Conservation (phyloP, 2,797 vertebrate species). For the Arctocebus calabarensis region DNA sequence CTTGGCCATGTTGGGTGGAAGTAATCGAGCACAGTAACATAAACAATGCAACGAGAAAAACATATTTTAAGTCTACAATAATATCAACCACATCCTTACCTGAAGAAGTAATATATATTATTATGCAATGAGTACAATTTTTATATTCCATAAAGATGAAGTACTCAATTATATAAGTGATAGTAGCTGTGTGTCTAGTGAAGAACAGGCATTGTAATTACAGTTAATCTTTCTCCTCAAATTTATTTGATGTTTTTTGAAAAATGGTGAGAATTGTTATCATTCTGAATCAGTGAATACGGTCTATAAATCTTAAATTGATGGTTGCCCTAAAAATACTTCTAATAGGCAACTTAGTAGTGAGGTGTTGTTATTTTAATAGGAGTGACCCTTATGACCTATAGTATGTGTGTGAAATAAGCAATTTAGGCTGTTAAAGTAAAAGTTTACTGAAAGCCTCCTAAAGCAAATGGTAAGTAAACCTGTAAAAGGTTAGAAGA, state of each 20-base stretch:
- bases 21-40: not conserved
- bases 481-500: conserved; percentile 78
- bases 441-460: conserved; percentile 56
- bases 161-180: not conserved
- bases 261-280: not conserved
- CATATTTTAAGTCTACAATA: conserved; percentile 32
- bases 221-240: not conserved
- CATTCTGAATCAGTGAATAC: not conserved
- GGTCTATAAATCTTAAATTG: not conserved
- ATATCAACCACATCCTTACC: not conserved
- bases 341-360: not conserved
- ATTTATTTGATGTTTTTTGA: not conserved
- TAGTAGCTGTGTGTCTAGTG: not conserved
- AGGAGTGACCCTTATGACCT: not conserved
- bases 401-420: conserved; percentile 35
- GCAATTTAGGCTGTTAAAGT: not conserved
- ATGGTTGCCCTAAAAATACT: not conserved
- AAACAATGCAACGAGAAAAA: conserved; percentile 48
- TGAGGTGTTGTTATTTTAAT: not conserved
- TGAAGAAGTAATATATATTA: conserved; percentile 30
- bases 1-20: not conserved
- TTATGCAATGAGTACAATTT: not conserved
- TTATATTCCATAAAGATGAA: not conserved
- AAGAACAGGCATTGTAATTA: not conserved
- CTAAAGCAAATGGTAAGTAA: conserved; percentile 56